These are phyloP conservation scores for Thymelicus sylvestris DNA, from an alignment of 2,888 invertebrate genomes.

Conservation along the genomic window DNA sequence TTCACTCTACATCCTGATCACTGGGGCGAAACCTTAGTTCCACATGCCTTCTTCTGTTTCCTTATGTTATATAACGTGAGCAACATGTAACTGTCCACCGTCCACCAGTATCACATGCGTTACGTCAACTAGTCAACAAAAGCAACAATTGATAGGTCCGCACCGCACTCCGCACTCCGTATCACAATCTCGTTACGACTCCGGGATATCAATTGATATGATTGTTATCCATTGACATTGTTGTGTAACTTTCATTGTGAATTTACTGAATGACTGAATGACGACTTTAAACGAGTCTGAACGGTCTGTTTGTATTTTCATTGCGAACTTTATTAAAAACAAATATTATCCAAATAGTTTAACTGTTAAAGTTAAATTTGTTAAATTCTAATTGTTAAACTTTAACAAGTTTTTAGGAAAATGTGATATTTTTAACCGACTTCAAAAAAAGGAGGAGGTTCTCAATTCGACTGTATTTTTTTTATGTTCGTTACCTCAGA, in stretches of 20 bases:
- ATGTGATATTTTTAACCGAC: too few relatives aligned
- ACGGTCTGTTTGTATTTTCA: constrained; percentile 17
- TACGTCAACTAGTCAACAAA: constrained; percentile 42
- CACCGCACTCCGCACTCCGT: constrained; percentile 34
- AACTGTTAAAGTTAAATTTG: too few relatives aligned
- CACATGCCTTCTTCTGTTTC: background rate
- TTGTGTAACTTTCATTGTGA: constrained; percentile 31
- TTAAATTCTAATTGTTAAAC: too few relatives aligned
- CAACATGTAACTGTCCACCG: too few relatives aligned
- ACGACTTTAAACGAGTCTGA: constrained; percentile 3
- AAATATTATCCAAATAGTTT: too few relatives aligned
- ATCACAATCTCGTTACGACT: constrained; percentile 56
- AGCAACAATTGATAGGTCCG: constrained; percentile 49
- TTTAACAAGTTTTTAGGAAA: too few relatives aligned
- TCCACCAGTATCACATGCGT: constrained; percentile 1
- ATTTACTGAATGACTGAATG: constrained; percentile 16
- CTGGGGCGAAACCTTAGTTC: background rate
- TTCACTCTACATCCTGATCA: background rate
- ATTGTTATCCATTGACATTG: constrained; percentile 41
- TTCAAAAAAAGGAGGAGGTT: too few relatives aligned
- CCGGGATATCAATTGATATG: constrained; percentile 67
- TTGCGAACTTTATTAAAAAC: too few relatives aligned
- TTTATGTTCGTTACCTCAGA: too few relatives aligned
- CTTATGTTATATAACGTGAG: background rate
- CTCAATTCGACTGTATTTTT: too few relatives aligned